Conservation (phyloP, 2,113 vertebrate species). For the rabbit (Oryctolagus cuniculus) region DNA sequence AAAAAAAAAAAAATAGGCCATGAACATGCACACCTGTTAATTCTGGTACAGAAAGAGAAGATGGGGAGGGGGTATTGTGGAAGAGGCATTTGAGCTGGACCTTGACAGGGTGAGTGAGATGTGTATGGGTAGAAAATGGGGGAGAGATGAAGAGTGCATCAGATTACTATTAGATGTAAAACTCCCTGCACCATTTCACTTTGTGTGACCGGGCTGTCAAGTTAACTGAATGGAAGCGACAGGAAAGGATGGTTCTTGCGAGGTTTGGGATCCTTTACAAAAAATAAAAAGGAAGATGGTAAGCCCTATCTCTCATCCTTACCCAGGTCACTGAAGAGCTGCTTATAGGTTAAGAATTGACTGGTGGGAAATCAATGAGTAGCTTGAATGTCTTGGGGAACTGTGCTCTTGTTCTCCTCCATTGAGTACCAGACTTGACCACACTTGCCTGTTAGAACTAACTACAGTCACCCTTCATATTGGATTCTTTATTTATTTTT, state of each 20-base stretch:
- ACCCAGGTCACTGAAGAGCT: background rate
- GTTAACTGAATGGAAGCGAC: slow-evolving; percentile 27
- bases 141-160: background rate
- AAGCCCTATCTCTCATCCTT: background rate
- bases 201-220: background rate
- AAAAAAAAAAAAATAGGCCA: too few relatives aligned
- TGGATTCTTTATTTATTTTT: background rate
- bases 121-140: background rate
- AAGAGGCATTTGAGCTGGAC: slow-evolving; percentile 31
- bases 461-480: background rate
- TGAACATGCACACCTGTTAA: background rate
- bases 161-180: background rate
- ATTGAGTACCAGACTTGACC: background rate
- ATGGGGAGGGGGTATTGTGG: background rate
- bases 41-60: background rate
- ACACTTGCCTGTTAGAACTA: slow-evolving; percentile 34
- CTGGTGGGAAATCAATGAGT: background rate
- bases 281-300: background rate
- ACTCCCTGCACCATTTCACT: slow-evolving; percentile 16
- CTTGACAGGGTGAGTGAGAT: slow-evolving; percentile 32
- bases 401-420: background rate
- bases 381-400: background rate
- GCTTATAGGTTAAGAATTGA: background rate
- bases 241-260: background rate
- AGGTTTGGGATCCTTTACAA: slow-evolving; percentile 55